These are phyloP conservation scores for Epistrophe grossulariae DNA, from an alignment of 2,888 invertebrate genomes.

Conservation along the genomic window DNA sequence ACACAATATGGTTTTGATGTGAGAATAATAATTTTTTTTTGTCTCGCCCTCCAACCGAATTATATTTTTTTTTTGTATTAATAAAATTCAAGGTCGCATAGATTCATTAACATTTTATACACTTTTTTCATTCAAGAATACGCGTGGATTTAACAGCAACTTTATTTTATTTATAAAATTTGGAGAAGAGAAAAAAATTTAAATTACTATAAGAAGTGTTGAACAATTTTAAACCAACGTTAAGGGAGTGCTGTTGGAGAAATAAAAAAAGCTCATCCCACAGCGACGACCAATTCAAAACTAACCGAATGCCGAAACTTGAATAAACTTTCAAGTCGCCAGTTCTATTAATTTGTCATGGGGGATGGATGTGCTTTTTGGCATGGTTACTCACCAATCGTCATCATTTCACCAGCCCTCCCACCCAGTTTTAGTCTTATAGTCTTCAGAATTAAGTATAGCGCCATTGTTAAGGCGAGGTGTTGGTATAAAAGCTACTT, in stretches of 20 bases:
- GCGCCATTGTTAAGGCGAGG: conserved; percentile 24
- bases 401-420: conserved; percentile 4
- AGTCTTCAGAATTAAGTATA: not conserved
- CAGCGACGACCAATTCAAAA: conserved; percentile 68
- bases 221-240: conserved; percentile 38
- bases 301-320: conserved; percentile 61
- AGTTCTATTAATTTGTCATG: not conserved
- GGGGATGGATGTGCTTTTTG: conserved; percentile 49
- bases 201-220: conserved; percentile 5
- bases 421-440: conserved; percentile 1
- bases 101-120: conserved; percentile 25
- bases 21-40: conserved; percentile 24
- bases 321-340: conserved; percentile 41
- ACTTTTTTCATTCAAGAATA: conserved; percentile 29
- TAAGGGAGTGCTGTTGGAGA: conserved; percentile 46
- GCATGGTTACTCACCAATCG: conserved; percentile 31
- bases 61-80: conserved; percentile 7
- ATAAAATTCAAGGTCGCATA: conserved; percentile 34
- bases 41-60: conserved; percentile 31
- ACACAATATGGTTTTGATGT: conserved; percentile 37
- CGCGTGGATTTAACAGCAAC: not conserved
- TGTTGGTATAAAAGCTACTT: not conserved
- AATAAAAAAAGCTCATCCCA: conserved; percentile 60
- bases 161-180: not conserved
- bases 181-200: not conserved